Conservation (phyloP, 2,888 invertebrate species). For the Trichogramma dendrolimi region DNA sequence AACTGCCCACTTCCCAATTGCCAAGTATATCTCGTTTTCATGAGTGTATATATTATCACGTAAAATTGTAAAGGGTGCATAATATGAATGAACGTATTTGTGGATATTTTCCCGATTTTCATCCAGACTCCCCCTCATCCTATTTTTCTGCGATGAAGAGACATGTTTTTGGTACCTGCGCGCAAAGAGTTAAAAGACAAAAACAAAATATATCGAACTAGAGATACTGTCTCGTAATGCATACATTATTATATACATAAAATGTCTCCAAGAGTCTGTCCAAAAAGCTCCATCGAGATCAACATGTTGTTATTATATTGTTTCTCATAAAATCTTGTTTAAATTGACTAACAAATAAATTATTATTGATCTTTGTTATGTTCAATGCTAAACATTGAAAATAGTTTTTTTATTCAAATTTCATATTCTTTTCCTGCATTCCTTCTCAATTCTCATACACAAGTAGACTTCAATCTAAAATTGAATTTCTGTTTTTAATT, state of each 20-base stretch:
- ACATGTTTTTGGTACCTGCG: no score
- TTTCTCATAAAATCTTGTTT: slow-evolving; percentile 47
- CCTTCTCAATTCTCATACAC: neutral
- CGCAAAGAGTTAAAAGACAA: neutral
- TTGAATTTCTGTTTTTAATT: no score
- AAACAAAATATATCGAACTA: slow-evolving; percentile 35
- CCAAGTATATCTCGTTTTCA: no score
- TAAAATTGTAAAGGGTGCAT: no score
- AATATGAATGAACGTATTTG: no score
- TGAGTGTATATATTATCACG: no score
- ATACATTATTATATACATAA: slow-evolving; percentile 10
- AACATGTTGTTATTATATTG: slow-evolving; percentile 44
- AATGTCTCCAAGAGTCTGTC: slow-evolving; percentile 33
- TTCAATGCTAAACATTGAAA: neutral
- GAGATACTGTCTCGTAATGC: slow-evolving; percentile 24
- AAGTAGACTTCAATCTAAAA: no score
- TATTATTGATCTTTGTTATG: slow-evolving; percentile 31
- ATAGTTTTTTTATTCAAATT: neutral
- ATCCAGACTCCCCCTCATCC: no score
- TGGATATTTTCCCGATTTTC: no score
- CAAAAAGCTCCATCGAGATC: slow-evolving; percentile 38
- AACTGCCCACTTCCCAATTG: no score
- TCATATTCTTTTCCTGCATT: neutral
- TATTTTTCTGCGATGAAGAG: no score
- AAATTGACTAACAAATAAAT: slow-evolving; percentile 44